A percentile compares a stretch with the other conserved stretches of the same genome.
Evolutionary conservation across 2,113 vertebrate species (phyloP).

Genomic region (Rhinoderma darwinii): DNA sequence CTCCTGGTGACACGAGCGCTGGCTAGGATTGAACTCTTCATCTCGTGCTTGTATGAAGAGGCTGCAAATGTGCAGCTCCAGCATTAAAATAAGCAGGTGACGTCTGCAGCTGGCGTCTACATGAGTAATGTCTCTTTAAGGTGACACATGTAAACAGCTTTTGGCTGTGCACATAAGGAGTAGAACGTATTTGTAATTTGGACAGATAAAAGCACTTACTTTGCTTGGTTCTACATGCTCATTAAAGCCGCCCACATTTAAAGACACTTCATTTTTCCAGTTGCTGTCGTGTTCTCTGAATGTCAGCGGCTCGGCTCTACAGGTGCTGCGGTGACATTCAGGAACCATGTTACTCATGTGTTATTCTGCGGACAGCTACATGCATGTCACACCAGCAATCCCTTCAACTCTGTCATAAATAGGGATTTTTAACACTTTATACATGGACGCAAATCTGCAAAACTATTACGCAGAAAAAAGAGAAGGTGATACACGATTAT

Average conservation of each 20-base stretch:
- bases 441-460: too few relatives aligned
- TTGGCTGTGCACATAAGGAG: slow-evolving; percentile 32
- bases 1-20: neutral
- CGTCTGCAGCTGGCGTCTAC: neutral
- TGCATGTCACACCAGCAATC: neutral
- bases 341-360: neutral
- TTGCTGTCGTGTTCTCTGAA: neutral
- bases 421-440: too few relatives aligned
- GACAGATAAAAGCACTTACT: slow-evolving; percentile 27
- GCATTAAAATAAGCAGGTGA: slow-evolving; percentile 14
- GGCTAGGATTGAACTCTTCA: neutral
- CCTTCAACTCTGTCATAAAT: neutral
- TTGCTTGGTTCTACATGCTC: neutral
- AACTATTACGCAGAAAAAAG: too few relatives aligned
- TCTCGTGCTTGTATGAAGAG: neutral
- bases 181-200: slow-evolving; percentile 12
- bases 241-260: slow-evolving; percentile 19
- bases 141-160: slow-evolving; percentile 40
- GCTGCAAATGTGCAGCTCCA: slow-evolving; percentile 2
- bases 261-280: neutral
- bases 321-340: neutral
- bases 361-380: neutral
- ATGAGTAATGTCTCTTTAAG: slow-evolving; percentile 31
- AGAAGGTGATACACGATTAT: too few relatives aligned
- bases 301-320: neutral